These are phyloP conservation scores for Drosophila tristis DNA, from an alignment of 1,140 invertebrate genomes.

Conservation along the genomic window DNA sequence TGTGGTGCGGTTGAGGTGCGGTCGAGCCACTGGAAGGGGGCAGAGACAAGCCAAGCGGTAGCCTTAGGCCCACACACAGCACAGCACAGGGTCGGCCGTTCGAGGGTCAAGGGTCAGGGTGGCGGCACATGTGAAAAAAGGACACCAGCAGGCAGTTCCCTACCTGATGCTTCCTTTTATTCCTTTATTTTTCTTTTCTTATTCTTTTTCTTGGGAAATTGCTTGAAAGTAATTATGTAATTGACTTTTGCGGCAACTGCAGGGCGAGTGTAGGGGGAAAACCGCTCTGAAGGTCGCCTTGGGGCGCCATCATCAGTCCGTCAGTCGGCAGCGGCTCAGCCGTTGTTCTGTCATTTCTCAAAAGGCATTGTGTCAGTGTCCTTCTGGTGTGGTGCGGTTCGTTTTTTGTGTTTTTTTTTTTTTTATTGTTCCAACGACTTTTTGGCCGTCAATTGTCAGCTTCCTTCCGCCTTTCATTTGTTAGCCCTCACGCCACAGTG, in stretches of 20 bases:
- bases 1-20: conserved; percentile 51
- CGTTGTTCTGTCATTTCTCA: conserved; percentile 62
- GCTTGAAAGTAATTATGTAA: conserved; percentile 76
- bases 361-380: conserved; percentile 58
- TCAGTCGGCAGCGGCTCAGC: conserved; percentile 14
- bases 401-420: background rate
- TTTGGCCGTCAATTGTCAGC: conserved; percentile 64
- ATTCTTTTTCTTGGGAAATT: conserved; percentile 59
- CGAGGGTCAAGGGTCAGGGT: too few species aligned
- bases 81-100: too few species aligned
- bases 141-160: conserved; percentile 28
- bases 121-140: conserved; percentile 37
- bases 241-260: conserved; percentile 52
- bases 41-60: conserved; percentile 40
- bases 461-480: conserved; percentile 61
- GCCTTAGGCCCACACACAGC: conserved; percentile 12
- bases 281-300: conserved; percentile 29
- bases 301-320: conserved; percentile 26
- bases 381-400: conserved; percentile 5
- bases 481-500: conserved; percentile 32
- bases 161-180: conserved; percentile 3
- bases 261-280: conserved; percentile 1
- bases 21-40: conserved; percentile 12
- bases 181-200: background rate
- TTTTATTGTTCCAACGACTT: conserved; percentile 29